phyloP scores from a whole-genome alignment of 2,797 vertebrate species.

The Muscicapa comitata region DNA sequence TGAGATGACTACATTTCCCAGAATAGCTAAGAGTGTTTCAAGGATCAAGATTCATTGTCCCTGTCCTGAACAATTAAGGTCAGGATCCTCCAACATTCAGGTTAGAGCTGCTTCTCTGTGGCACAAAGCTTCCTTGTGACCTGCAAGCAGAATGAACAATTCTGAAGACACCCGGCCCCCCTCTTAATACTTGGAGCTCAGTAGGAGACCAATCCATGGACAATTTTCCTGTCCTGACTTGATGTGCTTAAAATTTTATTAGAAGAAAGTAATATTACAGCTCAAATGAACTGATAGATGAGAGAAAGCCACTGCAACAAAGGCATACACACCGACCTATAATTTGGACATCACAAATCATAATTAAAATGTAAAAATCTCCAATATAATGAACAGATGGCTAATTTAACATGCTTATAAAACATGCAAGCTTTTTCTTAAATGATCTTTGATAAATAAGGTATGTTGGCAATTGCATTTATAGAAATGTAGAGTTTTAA shows the following conservation, averaged over 20 bases:
- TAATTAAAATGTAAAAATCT: conserved; percentile 56
- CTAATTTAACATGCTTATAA: conserved; percentile 47
- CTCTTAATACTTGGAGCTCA: not conserved
- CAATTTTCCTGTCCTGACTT: conserved; percentile 59
- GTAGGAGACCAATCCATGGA: conserved; percentile 44
- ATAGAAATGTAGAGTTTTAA: not conserved
- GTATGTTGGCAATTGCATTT: not conserved
- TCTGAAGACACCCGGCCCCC: not conserved
- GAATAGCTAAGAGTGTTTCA: conserved; percentile 50
- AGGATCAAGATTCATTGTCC: conserved; percentile 62
- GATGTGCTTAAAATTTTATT: conserved; percentile 54
- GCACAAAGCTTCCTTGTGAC: not conserved
- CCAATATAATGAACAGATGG: conserved; percentile 39
- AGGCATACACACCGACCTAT: conserved; percentile 11
- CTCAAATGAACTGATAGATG: conserved; percentile 40
- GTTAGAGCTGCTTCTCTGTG: not conserved
- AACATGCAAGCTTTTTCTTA: conserved; percentile 38
- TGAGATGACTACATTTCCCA: conserved; percentile 59
- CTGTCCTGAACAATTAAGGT: conserved; percentile 64
- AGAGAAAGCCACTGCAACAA: conserved; percentile 38
- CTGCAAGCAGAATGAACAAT: not conserved
- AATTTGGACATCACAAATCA: conserved; percentile 60
- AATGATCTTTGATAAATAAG: conserved; percentile 14
- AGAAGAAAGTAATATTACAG: conserved; percentile 54
- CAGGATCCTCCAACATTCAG: conserved; percentile 28